These are phyloP conservation scores for Petrocephalus microphthalmus DNA, from an alignment of 2,113 vertebrate genomes.

Conservation along the genomic window DNA sequence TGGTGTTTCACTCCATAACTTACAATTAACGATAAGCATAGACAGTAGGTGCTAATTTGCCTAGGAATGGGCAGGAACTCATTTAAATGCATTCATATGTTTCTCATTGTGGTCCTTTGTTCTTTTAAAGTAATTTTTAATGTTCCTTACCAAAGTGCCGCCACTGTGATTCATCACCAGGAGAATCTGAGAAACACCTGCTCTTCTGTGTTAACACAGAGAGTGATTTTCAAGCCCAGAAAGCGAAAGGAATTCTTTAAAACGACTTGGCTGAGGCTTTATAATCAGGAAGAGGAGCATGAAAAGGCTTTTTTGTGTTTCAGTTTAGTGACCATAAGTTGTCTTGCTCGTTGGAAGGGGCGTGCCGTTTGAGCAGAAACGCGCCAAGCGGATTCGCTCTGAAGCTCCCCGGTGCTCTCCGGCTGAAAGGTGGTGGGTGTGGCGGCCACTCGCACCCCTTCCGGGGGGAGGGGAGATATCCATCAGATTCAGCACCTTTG, in stretches of 20 bases:
- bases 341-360: neutral
- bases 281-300: neutral
- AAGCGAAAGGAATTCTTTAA: neutral
- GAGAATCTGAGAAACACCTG: slow-evolving; percentile 9
- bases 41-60: neutral
- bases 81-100: slow-evolving; percentile 14
- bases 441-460: neutral
- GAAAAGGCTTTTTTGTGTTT: neutral
- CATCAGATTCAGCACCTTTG: neutral
- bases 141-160: slow-evolving; percentile 14
- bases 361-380: neutral
- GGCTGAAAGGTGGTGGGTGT: neutral
- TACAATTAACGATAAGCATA: neutral
- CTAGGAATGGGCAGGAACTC: neutral
- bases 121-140: slow-evolving; percentile 14
- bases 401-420: no score
- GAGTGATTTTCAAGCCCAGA: neutral
- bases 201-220: slow-evolving; percentile 1
- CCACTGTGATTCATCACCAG: neutral
- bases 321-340: neutral
- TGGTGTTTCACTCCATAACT: neutral
- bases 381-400: neutral
- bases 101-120: slow-evolving; percentile 9
- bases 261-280: neutral
- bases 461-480: no score